Evolutionary conservation across 2,888 invertebrate genomes (phyloP).

Genomic region (Nymphalis urticae): DNA sequence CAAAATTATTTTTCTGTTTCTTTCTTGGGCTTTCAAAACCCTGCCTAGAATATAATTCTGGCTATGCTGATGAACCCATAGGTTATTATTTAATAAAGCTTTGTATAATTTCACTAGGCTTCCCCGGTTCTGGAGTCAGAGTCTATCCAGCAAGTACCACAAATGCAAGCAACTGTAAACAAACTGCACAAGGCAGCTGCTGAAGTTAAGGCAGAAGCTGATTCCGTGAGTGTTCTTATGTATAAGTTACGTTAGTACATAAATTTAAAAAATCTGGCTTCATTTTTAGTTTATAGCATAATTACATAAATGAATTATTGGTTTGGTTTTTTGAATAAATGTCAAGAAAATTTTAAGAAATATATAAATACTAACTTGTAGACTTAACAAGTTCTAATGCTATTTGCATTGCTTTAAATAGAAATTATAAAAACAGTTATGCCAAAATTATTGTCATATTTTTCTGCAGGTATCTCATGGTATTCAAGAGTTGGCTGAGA

Average conservation of each 20-base stretch:
- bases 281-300: no score
- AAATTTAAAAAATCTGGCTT: no score
- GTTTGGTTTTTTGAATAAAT: no score
- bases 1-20: no score
- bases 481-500: slow-evolving; percentile 70
- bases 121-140: slow-evolving; percentile 72
- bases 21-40: no score
- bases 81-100: neutral
- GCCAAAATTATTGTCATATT: neutral
- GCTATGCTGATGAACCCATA: neutral
- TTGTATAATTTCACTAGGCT: slow-evolving; percentile 47
- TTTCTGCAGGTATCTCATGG: slow-evolving; percentile 64
- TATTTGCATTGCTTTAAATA: neutral
- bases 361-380: no score
- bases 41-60: neutral
- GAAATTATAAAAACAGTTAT: neutral
- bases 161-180: slow-evolving; percentile 66
- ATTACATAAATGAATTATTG: no score
- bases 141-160: slow-evolving; percentile 68
- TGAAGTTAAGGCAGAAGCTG: slow-evolving; percentile 65
- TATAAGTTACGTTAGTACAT: no score
- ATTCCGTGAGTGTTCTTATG: slow-evolving; percentile 49
- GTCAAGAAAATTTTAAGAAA: no score
- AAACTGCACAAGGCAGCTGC: slow-evolving; percentile 66
- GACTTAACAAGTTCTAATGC: no score